phyloP scores from a whole-genome alignment of 2,797 vertebrate genomes.

The Momotus momota region DNA sequence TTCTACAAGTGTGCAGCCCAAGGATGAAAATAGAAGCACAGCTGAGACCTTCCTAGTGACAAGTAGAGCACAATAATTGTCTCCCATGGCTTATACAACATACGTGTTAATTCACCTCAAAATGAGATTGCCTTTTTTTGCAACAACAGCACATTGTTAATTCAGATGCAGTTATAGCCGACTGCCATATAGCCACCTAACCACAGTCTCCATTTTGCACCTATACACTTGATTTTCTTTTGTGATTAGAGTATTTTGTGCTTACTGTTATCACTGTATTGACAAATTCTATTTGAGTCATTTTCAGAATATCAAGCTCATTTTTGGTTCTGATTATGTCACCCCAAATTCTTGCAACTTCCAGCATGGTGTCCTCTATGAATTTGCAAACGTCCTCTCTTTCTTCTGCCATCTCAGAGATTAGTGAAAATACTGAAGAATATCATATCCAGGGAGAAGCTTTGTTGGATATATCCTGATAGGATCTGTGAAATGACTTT shows the following conservation, averaged over 20 bases:
- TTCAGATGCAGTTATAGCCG: not conserved
- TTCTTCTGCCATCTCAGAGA: not conserved
- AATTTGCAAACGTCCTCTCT: not conserved
- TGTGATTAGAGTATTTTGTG: not conserved
- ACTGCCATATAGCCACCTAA: not conserved
- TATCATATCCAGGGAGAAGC: not conserved
- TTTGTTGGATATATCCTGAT: not conserved
- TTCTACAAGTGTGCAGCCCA: not conserved
- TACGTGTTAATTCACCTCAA: slow-evolving; percentile 34
- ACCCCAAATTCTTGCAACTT: not conserved
- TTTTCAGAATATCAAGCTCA: not conserved
- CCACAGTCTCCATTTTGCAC: not conserved
- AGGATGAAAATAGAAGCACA: slow-evolving; percentile 29
- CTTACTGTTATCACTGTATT: not conserved
- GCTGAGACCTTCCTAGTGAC: slow-evolving; percentile 39
- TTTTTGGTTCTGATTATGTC: not conserved
- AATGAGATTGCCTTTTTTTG: not conserved
- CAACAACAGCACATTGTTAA: not conserved
- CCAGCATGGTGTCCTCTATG: not conserved
- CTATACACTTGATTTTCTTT: not conserved
- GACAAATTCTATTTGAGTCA: not conserved
- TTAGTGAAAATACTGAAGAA: not conserved
- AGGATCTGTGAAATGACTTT: not conserved
- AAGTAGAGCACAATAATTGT: slow-evolving; percentile 67
- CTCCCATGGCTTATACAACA: slow-evolving; percentile 7